Base-by-base conservation (phyloP, 2,797 vertebrate genomes). In the Clamator glandarius region DNA sequence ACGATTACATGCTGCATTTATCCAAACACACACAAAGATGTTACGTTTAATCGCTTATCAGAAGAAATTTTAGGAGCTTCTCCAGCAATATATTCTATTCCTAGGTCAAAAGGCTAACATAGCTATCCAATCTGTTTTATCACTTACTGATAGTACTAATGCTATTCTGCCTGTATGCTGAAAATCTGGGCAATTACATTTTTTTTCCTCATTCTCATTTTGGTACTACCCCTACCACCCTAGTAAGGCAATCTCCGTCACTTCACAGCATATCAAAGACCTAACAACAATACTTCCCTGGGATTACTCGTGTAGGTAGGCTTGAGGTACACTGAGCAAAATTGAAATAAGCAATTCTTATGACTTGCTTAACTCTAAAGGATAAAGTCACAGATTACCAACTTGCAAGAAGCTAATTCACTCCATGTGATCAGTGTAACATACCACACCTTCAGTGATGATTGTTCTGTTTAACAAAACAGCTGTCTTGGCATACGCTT, bases 261-360 rank as follows among this genome's bases (percentile, higher is more conserved):
- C 21, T 36, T 80, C 8, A 15, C 23, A 81, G 19, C 33, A 25
- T 31, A 52, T 9, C 8, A 44, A 52, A 76, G 10, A 46, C 19
- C 26, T 12, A 5, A 75, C 13, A 66, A 8, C 7, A 73, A 35
- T 12, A 42, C 3, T n/a, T 8, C 12, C 15, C 2, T 10, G 15
- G 25, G 13, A 76, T 20, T 3, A 41, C 26, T 61, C 33, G 31
- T 2, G 13, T 25, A 68, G 3, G 1, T 20, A 25, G 9, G 5
- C 25, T 68, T 57, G 36, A 50, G 5, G 5, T 21, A 74, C 8
- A 12, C 36, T 21, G 5, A 63, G 35, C 28, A 74, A 78, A 44
- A 35, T 3, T 3, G 5, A 70, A 62, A 31, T 17, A 39, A 48
- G 5, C 0, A 3, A 20, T 15, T 48, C 44, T 42, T 1, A 4